Conservation (phyloP, 2,888 invertebrate species). For the Cetonia aurata region DNA sequence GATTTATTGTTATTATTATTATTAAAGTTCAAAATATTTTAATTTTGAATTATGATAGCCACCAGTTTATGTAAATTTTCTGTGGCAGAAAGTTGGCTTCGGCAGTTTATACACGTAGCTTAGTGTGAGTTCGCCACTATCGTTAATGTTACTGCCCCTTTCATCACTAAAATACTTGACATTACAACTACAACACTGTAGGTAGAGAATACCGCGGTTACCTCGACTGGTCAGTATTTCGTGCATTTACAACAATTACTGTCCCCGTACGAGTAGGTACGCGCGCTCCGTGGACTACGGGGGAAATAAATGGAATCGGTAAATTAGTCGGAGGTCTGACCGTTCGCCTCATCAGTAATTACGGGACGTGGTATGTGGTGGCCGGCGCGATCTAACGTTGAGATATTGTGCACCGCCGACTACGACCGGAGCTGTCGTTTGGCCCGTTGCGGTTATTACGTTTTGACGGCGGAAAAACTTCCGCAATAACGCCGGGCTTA, state of each 20-base stretch:
- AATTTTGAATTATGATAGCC: too few species aligned
- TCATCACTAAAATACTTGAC: too few species aligned
- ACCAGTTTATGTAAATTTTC: too few species aligned
- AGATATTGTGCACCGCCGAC: slow-evolving; percentile 10
- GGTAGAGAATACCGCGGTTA: not conserved
- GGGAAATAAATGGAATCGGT: slow-evolving; percentile 29
- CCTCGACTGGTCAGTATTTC: slow-evolving; percentile 21
- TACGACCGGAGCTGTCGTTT: not conserved
- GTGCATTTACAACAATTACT: slow-evolving; percentile 32
- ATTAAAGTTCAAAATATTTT: too few species aligned
- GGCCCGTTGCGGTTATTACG: slow-evolving; percentile 9
- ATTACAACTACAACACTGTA: too few species aligned
- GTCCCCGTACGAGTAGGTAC: slow-evolving; percentile 29
- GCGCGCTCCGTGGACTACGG: slow-evolving; percentile 2
- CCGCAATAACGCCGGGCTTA: not conserved
- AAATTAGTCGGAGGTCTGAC: slow-evolving; percentile 37
- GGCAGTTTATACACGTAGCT: too few species aligned
- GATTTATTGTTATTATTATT: too few species aligned
- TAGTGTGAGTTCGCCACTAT: too few species aligned
- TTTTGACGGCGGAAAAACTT: slow-evolving; percentile 2
- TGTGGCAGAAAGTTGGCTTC: too few species aligned
- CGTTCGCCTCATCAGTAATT: slow-evolving; percentile 37
- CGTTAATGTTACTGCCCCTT: too few species aligned
- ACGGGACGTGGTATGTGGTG: slow-evolving; percentile 31
- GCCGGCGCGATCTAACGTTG: slow-evolving; percentile 18